Percentiles rank a stretch among this genome's conserved stretches.
Evolutionary conservation across 1,140 invertebrate genomes (phyloP).

Genomic region (Colletes latitarsis): DNA sequence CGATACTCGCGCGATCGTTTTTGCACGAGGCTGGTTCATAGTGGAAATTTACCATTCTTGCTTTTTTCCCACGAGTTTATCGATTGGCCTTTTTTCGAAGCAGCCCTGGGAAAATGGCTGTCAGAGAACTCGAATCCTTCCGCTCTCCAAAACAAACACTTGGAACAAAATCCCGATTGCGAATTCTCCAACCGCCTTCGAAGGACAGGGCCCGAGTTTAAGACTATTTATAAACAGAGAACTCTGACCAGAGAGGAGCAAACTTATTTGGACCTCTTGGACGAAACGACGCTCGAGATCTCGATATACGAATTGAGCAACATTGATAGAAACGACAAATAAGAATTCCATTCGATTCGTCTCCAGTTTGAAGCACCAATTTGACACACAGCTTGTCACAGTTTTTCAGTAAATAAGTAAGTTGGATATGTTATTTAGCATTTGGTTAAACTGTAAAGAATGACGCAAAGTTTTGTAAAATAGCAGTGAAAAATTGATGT

Average conservation of each 20-base stretch:
- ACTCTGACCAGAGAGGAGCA: not conserved
- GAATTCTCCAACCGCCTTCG: not conserved
- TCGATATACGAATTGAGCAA: not conserved
- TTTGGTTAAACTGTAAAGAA: no score
- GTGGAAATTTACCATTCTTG: constrained; percentile 6
- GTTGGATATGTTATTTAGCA: no score
- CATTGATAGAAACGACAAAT: no score
- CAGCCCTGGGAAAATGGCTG: not conserved
- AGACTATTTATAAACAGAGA: constrained; percentile 35
- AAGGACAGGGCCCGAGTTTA: not conserved
- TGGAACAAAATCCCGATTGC: constrained; percentile 11
- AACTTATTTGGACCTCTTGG: not conserved
- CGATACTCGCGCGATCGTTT: constrained; percentile 47
- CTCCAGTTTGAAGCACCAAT: no score
- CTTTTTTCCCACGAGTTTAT: not conserved
- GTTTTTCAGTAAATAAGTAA: no score
- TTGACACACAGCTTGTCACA: no score
- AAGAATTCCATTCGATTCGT: no score
- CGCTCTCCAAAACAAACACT: constrained; percentile 11
- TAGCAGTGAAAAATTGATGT: no score
- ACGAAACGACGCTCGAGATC: no score
- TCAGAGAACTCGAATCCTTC: not conserved
- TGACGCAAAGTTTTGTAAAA: no score
- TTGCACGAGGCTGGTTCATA: not conserved
- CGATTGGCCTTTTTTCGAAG: not conserved